phyloP scores from a whole-genome alignment of 1,140 invertebrate genomes.

The Condylostylus longicornis region DNA sequence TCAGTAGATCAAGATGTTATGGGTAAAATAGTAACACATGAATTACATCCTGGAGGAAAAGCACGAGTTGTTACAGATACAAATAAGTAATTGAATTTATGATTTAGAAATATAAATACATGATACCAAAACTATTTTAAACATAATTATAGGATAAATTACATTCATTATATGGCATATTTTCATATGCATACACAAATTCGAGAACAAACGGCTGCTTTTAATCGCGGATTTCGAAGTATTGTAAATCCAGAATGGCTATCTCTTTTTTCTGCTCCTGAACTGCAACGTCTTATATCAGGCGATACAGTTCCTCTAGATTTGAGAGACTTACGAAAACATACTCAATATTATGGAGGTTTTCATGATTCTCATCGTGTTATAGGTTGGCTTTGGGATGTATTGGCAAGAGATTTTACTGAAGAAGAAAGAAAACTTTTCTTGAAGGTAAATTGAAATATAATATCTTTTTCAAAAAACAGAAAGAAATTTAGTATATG shows the following conservation, averaged over 20 bases:
- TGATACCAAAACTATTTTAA: slow-evolving; percentile 3
- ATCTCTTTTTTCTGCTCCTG: slow-evolving; percentile 87
- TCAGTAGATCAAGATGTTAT: slow-evolving; percentile 92
- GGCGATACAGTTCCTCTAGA: slow-evolving; percentile 85
- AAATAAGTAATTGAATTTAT: slow-evolving; percentile 62
- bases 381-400: slow-evolving; percentile 97
- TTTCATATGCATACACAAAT: slow-evolving; percentile 97
- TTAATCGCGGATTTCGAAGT: slow-evolving; percentile 89
- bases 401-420: slow-evolving; percentile 88
- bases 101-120: background rate
- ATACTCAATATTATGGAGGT: slow-evolving; percentile 98
- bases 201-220: slow-evolving; percentile 88
- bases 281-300: slow-evolving; percentile 83
- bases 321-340: slow-evolving; percentile 72
- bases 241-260: slow-evolving; percentile 94
- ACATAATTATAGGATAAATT: slow-evolving; percentile 63
- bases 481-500: too few species aligned
- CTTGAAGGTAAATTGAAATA: slow-evolving; percentile 66
- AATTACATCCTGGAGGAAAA: slow-evolving; percentile 85
- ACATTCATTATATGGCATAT: slow-evolving; percentile 97
- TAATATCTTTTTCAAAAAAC: too few species aligned
- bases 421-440: slow-evolving; percentile 85
- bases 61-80: slow-evolving; percentile 88
- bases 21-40: slow-evolving; percentile 78
- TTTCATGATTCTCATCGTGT: slow-evolving; percentile 97